Conservation (phyloP, 1,140 invertebrate genomes). For the Drosophila kepulauana region DNA sequence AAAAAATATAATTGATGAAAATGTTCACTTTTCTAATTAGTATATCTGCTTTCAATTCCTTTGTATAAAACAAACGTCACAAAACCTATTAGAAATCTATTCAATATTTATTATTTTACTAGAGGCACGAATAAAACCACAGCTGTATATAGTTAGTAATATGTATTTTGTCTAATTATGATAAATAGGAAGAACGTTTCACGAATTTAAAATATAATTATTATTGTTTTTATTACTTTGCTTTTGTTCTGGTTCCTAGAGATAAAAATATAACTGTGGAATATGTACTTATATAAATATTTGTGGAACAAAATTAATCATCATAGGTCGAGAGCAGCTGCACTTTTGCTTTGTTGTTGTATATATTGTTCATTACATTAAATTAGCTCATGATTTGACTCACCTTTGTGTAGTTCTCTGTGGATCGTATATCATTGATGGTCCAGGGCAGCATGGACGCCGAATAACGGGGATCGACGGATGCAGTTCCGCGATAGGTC, state of each 20-base stretch:
- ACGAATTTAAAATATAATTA: not conserved
- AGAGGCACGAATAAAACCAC: too few relatives aligned
- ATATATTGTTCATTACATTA: not conserved
- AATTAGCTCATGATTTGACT: slow-evolving; percentile 14
- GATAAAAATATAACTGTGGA: not conserved
- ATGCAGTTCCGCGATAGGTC: slow-evolving; percentile 90
- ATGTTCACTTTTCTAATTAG: too few relatives aligned
- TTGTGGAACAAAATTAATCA: not conserved
- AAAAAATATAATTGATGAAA: too few relatives aligned
- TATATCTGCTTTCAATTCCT: too few relatives aligned
- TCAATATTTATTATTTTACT: too few relatives aligned
- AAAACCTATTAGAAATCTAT: too few relatives aligned
- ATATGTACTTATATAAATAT: not conserved
- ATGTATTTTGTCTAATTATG: too few relatives aligned
- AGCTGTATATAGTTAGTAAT: too few relatives aligned
- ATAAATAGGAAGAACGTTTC: too few relatives aligned
- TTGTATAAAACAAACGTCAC: too few relatives aligned
- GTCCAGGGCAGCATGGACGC: slow-evolving; percentile 92
- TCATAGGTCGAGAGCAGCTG: not conserved
- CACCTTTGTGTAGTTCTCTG: slow-evolving; percentile 86
- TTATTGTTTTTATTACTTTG: not conserved
- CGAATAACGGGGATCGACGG: slow-evolving; percentile 90
- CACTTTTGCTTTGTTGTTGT: not conserved
- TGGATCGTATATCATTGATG: slow-evolving; percentile 88
- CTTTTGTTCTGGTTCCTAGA: not conserved